These are phyloP conservation scores for Etia nguti DNA, from an alignment of 2,113 vertebrate genomes.

Conservation along the genomic window DNA sequence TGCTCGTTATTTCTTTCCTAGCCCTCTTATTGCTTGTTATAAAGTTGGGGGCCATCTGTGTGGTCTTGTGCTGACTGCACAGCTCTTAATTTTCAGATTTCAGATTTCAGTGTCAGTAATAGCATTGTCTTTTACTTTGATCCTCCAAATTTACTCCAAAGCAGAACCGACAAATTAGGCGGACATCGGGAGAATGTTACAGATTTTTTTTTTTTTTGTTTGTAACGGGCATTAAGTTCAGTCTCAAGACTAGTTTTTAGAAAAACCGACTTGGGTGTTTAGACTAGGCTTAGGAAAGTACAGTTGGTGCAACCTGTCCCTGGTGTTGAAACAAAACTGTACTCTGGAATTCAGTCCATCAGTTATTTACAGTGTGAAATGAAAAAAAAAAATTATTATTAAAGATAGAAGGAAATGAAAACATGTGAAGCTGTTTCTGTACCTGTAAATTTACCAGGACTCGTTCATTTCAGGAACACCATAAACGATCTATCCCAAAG, in stretches of 20 bases:
- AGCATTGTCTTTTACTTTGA: background rate
- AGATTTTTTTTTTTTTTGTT: accelerated
- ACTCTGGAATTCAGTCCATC: background rate
- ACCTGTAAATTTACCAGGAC: conserved; percentile 17
- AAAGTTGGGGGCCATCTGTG: background rate
- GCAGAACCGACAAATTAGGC: background rate
- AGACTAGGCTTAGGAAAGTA: background rate
- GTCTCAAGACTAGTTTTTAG: background rate
- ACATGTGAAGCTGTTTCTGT: background rate
- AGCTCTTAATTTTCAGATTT: background rate
- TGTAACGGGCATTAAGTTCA: background rate
- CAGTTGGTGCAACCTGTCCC: background rate
- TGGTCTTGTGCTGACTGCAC: background rate
- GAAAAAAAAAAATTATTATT: background rate
- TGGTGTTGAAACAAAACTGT: background rate
- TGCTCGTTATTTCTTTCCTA: background rate
- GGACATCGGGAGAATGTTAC: background rate
- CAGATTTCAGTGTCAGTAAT: background rate
- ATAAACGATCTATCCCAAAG: conserved; percentile 94
- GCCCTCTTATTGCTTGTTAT: background rate
- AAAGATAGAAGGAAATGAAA: background rate
- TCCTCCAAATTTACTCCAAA: background rate
- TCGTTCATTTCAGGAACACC: conserved; percentile 79
- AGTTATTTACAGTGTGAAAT: background rate
- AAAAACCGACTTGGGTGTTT: background rate